Base-by-base conservation (phyloP, 2,113 vertebrate genomes). In the Oncorhynchus masou region DNA sequence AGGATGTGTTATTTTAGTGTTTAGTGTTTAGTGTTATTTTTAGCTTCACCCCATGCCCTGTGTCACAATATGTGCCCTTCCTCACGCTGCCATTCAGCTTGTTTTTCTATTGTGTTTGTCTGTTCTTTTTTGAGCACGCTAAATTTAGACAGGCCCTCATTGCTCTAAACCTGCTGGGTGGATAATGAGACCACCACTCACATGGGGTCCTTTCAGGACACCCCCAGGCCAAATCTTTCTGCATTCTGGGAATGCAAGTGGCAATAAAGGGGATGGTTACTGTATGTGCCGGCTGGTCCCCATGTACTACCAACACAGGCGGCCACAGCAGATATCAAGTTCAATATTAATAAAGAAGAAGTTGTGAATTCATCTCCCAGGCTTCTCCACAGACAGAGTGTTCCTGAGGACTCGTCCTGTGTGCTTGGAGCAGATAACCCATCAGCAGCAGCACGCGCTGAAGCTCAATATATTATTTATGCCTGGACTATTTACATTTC, bases 131-230 rank as follows among this genome's bases (percentile, higher is more conserved):
- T 77, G 72, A 54, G 60, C 39, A 20, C 19, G 29, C 54, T 88
- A 84, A 25, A 79, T 88, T 80, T 88, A 86, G 82, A 76, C 11
- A 4, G 48, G 16, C 8, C 39, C 39, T 83, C 9, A 83, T 87
- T 88, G 75, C 70, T 80, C 45, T 29, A 54, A 77, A 76, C 20
- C 76, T 77, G 71, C 3, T n/a, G 31, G 78, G 19, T 29, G 62
- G 64, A 31, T 74, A 66, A 74, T 69, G 67, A 1, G 67, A 79
- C 49, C 67, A 2, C 69, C 48, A 57, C 60, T 75, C 67, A 59
- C 62, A 76, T 20, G 34, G 34, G 7, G 39, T 19, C 54, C 19
- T 57, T 20, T 20, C 13, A 57, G 54, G 54, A 57, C 54, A 45
- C 20, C 19, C 34, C 16, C 9, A n/a, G 68, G 34, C 68, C 68